These are phyloP conservation scores for Graphium colonna DNA, from an alignment of 2,888 invertebrate genomes.

Conservation along the genomic window DNA sequence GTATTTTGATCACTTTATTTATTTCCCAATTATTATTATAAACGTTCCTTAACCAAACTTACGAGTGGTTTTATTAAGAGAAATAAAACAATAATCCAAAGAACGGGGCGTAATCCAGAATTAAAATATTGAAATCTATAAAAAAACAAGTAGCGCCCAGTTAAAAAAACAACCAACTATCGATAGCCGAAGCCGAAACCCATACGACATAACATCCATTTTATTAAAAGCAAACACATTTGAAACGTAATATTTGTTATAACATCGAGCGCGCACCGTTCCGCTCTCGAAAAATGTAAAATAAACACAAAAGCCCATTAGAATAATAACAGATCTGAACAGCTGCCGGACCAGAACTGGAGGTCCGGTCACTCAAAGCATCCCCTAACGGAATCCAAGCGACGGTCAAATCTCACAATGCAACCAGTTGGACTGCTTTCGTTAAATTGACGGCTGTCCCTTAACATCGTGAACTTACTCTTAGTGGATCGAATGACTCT, in stretches of 20 bases:
- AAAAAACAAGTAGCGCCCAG: neutral
- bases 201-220: slow-evolving; percentile 16
- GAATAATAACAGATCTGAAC: slow-evolving; percentile 44
- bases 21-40: too few species aligned
- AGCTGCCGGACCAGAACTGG: slow-evolving; percentile 64
- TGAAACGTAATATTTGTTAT: slow-evolving; percentile 22
- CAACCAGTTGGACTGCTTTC: slow-evolving; percentile 10
- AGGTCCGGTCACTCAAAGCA: slow-evolving; percentile 2
- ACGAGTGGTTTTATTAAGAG: too few species aligned
- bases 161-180: neutral
- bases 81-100: too few species aligned
- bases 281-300: slow-evolving; percentile 31
- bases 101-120: neutral
- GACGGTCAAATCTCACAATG: slow-evolving; percentile 7
- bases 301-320: slow-evolving; percentile 40
- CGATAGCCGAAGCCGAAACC: neutral
- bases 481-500: slow-evolving; percentile 8
- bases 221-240: slow-evolving; percentile 23
- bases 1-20: too few species aligned
- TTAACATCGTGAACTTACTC: neutral
- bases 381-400: slow-evolving; percentile 12
- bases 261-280: slow-evolving; percentile 21
- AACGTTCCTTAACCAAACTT: too few species aligned
- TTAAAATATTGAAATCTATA: neutral
- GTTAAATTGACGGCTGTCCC: neutral